phyloP scores from a whole-genome alignment of 2,113 vertebrate species.

The Colossoma macropomum region DNA sequence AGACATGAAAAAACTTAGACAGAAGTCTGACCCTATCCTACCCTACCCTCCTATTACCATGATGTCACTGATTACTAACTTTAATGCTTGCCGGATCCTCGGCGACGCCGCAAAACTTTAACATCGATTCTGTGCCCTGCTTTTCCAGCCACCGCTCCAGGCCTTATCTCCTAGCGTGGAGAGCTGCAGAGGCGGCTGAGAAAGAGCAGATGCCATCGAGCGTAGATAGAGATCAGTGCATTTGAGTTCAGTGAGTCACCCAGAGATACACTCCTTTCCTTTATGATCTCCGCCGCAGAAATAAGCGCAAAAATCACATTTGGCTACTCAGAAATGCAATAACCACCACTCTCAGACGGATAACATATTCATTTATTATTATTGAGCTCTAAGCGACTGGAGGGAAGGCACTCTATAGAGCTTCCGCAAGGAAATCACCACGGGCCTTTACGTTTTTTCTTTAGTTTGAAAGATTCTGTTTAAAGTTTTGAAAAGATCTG shows the following conservation, averaged over 20 bases:
- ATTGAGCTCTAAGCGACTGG: constrained; percentile 43
- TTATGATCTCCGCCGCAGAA: constrained; percentile 34
- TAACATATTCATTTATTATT: constrained; percentile 58
- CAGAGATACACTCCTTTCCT: constrained; percentile 48
- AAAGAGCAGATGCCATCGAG: constrained; percentile 43
- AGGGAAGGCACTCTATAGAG: constrained; percentile 28
- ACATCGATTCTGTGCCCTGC: not conserved
- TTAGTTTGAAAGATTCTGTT: constrained; percentile 15
- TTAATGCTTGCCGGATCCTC: not conserved
- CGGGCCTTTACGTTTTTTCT: constrained; percentile 8
- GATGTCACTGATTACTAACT: constrained; percentile 27
- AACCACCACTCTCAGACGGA: constrained; percentile 56
- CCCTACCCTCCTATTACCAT: not conserved
- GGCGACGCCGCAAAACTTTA: not conserved
- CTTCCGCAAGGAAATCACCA: constrained; percentile 42
- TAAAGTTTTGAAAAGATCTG: constrained; percentile 19
- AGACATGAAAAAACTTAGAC: not conserved
- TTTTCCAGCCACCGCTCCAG: not conserved
- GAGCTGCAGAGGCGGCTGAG: constrained; percentile 32
- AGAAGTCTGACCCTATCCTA: not conserved
- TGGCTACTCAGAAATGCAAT: constrained; percentile 52
- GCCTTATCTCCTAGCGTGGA: constrained; percentile 16
- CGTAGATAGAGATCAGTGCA: constrained; percentile 48
- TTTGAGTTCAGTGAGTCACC: constrained; percentile 44
- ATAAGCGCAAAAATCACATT: constrained; percentile 55